A percentile compares a stretch with the other conserved stretches of the same genome.
These are phyloP conservation scores for Marcusenius ussheri DNA, from an alignment of 2,113 vertebrate species.

Conservation along the genomic window DNA sequence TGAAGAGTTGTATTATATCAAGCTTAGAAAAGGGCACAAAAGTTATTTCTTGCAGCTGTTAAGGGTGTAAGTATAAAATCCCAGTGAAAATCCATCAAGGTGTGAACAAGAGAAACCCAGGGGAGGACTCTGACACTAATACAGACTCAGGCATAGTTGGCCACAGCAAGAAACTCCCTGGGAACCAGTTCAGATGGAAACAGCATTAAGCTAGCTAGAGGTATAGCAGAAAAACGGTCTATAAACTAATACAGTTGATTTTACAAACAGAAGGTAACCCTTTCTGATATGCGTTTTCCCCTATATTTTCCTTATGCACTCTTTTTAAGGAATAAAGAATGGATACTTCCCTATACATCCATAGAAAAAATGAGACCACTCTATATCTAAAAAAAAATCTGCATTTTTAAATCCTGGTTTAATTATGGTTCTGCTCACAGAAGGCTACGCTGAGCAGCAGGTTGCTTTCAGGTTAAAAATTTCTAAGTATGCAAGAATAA, in stretches of 20 bases:
- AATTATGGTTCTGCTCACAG: too few species aligned
- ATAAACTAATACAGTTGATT: not conserved
- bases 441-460: too few species aligned
- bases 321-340: not conserved
- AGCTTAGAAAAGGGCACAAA: not conserved
- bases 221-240: not conserved
- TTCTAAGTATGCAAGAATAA: too few species aligned
- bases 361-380: too few species aligned
- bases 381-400: too few species aligned
- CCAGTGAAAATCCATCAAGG: not conserved
- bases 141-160: not conserved
- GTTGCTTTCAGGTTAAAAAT: too few species aligned
- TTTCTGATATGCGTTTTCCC: not conserved
- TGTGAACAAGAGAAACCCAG: not conserved
- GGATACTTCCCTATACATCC: not conserved
- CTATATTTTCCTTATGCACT: not conserved
- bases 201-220: not conserved
- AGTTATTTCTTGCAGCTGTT: not conserved
- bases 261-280: not conserved
- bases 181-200: not conserved
- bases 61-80: not conserved
- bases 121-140: not conserved
- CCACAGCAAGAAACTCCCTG: not conserved
- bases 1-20: not conserved
- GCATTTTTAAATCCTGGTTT: too few species aligned